Evolutionary conservation across 23 tunicate genomes (phyloP).

Genomic region (Diplosoma virens): DNA sequence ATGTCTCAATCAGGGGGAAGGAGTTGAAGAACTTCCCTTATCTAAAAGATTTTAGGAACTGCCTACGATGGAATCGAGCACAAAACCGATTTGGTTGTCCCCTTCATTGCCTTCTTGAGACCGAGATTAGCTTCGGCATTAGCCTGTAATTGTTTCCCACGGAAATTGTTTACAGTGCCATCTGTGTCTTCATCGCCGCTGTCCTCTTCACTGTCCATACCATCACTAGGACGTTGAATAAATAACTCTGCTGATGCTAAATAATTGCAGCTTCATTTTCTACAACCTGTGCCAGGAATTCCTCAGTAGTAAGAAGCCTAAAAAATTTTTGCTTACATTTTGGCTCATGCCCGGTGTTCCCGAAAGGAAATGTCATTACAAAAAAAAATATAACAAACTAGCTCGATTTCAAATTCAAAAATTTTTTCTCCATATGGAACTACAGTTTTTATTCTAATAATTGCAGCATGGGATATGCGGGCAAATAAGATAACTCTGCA

Average conservation of each 20-base stretch:
- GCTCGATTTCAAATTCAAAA: not conserved
- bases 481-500: not conserved
- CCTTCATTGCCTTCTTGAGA: conserved; percentile 1
- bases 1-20: not conserved
- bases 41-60: not conserved
- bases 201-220: conserved; percentile 12
- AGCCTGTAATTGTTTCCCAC: not conserved
- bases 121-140: not conserved
- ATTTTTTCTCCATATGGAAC: conserved; percentile 1
- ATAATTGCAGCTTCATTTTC: not conserved
- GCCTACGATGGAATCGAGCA: not conserved
- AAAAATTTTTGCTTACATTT: not conserved
- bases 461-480: conserved; percentile 1
- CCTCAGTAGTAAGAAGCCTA: not conserved
- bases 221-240: not conserved
- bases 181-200: conserved; percentile 1
- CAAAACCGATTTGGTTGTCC: not conserved
- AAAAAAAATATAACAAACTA: not conserved
- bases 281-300: not conserved
- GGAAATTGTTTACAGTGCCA: not conserved
- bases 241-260: not conserved
- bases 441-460: not conserved
- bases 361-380: not conserved
- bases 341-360: not conserved
- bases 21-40: not conserved